Conservation (phyloP, 37 sponge, comb jelly and placozoan species). For the Dysidea cf. avara region DNA sequence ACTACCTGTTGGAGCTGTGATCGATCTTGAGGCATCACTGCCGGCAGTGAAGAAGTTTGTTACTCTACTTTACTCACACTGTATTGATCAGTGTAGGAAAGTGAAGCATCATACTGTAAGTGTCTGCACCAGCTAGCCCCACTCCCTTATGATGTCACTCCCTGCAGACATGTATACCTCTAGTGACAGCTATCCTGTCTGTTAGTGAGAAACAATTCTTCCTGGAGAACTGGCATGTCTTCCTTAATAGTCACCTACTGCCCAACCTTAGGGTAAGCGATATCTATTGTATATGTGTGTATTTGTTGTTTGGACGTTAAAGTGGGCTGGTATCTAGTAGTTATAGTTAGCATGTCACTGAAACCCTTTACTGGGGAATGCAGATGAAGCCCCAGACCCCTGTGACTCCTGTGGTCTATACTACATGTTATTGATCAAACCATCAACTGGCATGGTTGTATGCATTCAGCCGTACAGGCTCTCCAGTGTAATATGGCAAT, state of each 20-base stretch:
- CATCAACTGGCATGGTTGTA: no score
- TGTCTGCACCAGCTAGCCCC: neutral
- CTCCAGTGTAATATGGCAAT: no score
- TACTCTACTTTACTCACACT: constrained; percentile 70
- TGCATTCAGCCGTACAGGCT: no score
- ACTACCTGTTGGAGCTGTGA: constrained; percentile 87
- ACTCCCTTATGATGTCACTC: neutral
- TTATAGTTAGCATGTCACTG: constrained; percentile 7
- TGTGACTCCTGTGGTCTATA: no score
- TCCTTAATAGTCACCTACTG: constrained; percentile 71
- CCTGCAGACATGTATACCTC: constrained; percentile 75
- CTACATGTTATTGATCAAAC: no score
- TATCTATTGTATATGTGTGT: neutral
- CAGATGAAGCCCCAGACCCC: no score
- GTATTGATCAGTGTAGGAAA: constrained; percentile 75
- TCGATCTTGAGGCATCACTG: constrained; percentile 80
- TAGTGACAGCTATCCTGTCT: constrained; percentile 89
- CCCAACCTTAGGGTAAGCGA: constrained; percentile 74
- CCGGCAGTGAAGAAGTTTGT: constrained; percentile 93
- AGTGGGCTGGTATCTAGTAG: neutral
- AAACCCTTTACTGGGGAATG: no score
- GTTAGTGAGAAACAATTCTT: constrained; percentile 91
- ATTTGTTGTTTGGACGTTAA: neutral
- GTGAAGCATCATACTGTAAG: constrained; percentile 58
- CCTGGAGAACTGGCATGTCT: constrained; percentile 85